Conservation (phyloP, 2,797 vertebrate species). For the Sebastes oblongus region DNA sequence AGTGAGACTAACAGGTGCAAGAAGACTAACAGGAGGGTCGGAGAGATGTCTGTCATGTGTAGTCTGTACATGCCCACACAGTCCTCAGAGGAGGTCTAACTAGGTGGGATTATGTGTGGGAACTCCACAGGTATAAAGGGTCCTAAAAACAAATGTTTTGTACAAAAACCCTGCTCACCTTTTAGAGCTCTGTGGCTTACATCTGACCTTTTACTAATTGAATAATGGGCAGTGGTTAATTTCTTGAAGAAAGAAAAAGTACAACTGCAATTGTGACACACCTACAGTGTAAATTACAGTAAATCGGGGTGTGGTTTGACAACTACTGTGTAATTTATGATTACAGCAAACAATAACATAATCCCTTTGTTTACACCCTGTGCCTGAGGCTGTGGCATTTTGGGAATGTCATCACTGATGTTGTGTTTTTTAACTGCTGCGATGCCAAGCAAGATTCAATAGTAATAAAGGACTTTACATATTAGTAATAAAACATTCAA, state of each 20-base stretch:
- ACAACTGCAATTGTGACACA: background rate
- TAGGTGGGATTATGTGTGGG: background rate
- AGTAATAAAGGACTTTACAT: background rate
- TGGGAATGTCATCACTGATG: conserved; percentile 14
- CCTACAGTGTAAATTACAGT: background rate
- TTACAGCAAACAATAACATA: conserved; percentile 20
- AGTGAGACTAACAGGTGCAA: background rate
- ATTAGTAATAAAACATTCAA: background rate
- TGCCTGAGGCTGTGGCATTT: background rate
- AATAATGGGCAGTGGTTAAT: background rate
- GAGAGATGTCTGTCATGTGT: background rate
- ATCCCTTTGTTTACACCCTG: conserved; percentile 20
- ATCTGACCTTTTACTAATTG: background rate
- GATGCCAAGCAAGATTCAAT: background rate
- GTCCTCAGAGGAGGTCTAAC: background rate
- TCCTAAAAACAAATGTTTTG: background rate
- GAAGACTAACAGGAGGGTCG: background rate
- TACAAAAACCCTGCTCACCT: background rate
- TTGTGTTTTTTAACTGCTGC: background rate
- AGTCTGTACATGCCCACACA: background rate
- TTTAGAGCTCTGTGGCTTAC: background rate
- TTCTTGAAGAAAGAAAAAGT: background rate
- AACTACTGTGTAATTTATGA: conserved; percentile 3
- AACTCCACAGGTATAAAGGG: background rate
- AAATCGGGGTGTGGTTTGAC: conserved; percentile 34